phyloP scores from a whole-genome alignment of 2,113 vertebrate species.

The Mus pahari region DNA sequence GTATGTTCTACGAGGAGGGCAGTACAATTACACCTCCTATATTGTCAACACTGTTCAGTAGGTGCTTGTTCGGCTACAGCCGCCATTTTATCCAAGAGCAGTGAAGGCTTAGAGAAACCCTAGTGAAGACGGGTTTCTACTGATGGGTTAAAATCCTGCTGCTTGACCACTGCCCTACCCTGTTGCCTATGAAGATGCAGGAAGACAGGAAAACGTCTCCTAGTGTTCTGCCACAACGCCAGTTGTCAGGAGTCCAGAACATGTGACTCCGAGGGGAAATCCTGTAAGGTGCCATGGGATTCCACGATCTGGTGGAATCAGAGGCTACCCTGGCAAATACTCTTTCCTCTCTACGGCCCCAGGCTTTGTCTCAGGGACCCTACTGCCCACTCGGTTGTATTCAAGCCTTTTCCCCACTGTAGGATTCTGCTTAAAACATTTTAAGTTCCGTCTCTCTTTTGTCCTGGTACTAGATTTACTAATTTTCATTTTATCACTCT shows the following conservation, averaged over 20 bases:
- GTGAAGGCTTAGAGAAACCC: neutral
- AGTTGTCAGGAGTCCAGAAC: neutral
- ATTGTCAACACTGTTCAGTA: neutral
- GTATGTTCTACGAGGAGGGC: neutral
- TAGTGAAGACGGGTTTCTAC: neutral
- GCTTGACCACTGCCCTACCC: neutral
- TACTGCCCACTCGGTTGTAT: accelerated
- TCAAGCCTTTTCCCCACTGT: conserved; percentile 74
- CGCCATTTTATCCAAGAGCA: neutral
- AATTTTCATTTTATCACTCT: neutral
- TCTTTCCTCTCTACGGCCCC: neutral
- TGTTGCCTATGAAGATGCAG: neutral
- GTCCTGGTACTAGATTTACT: neutral
- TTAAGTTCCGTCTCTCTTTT: neutral
- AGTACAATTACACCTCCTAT: neutral
- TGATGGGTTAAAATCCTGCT: neutral
- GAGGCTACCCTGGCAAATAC: neutral
- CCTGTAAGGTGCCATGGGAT: neutral
- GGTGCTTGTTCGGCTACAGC: accelerated
- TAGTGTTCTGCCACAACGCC: neutral
- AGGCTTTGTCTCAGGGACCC: neutral
- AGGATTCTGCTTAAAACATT: conserved; percentile 79
- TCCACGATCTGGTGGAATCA: neutral
- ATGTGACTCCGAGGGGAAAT: neutral
- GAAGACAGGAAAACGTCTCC: neutral